Conservation (phyloP, 2,888 invertebrate species). For the Drosophila nr. perissopoda region DNA sequence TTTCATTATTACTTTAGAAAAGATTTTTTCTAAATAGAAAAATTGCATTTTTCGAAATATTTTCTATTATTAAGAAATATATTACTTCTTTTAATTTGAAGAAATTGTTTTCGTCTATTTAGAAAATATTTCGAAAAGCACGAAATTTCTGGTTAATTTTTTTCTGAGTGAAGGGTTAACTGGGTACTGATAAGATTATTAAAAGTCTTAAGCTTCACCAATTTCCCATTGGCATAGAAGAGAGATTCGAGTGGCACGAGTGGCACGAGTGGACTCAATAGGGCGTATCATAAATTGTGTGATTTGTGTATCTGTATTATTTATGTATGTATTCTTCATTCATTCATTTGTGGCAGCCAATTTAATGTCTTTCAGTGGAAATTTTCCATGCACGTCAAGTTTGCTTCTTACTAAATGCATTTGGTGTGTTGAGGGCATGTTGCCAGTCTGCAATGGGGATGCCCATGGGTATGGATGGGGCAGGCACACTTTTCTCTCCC, state of each 20-base stretch:
- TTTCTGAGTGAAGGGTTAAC: slow-evolving; percentile 7
- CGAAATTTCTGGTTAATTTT: background rate
- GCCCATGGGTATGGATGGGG: slow-evolving; percentile 1
- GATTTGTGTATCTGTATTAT: slow-evolving; percentile 4
- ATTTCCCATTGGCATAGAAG: background rate
- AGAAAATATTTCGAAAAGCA: background rate
- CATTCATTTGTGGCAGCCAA: slow-evolving; percentile 36
- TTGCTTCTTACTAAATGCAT: slow-evolving; percentile 28
- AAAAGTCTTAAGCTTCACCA: background rate
- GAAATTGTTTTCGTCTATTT: background rate
- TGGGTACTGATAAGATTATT: slow-evolving; percentile 15
- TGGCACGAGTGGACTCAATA: background rate
- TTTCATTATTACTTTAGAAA: background rate
- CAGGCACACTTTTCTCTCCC: background rate
- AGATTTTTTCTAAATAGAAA: too few species aligned
- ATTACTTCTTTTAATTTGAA: background rate
- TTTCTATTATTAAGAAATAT: too few species aligned
- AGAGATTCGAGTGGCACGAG: background rate
- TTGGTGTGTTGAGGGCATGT: slow-evolving; percentile 16
- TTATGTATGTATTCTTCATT: slow-evolving; percentile 2
- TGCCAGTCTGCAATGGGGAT: slow-evolving; percentile 24
- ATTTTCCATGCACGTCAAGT: slow-evolving; percentile 61
- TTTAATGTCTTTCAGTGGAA: slow-evolving; percentile 63
- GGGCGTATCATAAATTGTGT: slow-evolving; percentile 13
- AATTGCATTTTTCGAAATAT: too few species aligned